Conservation (phyloP, 2,113 vertebrate species). For the Strigops habroptila region DNA sequence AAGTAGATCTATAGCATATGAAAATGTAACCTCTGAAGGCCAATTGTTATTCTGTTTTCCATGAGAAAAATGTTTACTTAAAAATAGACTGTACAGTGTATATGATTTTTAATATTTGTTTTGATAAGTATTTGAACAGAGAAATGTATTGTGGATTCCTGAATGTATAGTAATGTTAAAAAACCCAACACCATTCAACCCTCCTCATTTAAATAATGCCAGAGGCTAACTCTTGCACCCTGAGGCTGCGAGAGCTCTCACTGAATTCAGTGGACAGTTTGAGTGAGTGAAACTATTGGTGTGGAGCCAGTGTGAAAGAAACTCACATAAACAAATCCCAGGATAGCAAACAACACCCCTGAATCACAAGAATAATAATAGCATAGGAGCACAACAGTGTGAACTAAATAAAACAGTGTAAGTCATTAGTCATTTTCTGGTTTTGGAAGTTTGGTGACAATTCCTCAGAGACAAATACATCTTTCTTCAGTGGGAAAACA, state of each 20-base stretch:
- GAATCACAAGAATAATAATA: background rate
- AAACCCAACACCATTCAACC: background rate
- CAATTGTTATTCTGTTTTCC: conserved; percentile 43
- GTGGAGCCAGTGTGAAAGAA: background rate
- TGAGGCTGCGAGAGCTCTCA: background rate
- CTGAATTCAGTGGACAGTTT: background rate
- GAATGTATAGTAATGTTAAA: conserved; percentile 61
- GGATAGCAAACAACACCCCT: background rate
- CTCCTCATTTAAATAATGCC: background rate
- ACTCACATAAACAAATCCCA: background rate
- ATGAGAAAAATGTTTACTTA: conserved; percentile 56
- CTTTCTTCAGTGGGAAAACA: background rate
- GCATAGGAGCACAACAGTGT: background rate
- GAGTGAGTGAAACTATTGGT: background rate
- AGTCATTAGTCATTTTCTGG: background rate
- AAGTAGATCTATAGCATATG: conserved; percentile 41
- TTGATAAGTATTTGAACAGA: conserved; percentile 45
- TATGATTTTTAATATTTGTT: conserved; percentile 61
- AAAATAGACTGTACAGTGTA: conserved; percentile 59
- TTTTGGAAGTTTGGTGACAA: background rate
- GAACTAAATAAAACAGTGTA: background rate
- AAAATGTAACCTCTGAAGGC: conserved; percentile 56
- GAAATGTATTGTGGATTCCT: conserved; percentile 47
- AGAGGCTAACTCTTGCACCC: background rate
- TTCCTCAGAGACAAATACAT: background rate